These are phyloP conservation scores for Crambe crambe DNA, from an alignment of 37 sponge, comb jelly and placozoan genomes.

Conservation along the genomic window DNA sequence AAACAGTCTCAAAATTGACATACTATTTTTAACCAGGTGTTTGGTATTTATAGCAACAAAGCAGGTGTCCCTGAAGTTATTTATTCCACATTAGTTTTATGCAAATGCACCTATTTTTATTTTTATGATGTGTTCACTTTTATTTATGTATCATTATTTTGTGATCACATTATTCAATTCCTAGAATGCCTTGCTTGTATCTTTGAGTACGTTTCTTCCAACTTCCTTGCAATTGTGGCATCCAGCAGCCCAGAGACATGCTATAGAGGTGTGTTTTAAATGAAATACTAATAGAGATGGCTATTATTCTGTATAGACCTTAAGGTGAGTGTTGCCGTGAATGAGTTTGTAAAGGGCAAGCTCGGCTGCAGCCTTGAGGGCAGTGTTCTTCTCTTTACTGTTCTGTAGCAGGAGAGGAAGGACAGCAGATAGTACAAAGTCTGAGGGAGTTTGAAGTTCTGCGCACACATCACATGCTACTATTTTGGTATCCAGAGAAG, in stretches of 20 bases:
- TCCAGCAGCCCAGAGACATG: conserved; percentile 23
- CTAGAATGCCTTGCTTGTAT: conserved; percentile 9
- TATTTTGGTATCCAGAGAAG: conserved; percentile 51
- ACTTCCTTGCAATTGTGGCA: background rate
- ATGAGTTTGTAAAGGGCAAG: conserved; percentile 25
- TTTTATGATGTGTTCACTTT: background rate
- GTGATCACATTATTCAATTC: background rate
- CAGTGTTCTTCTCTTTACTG: conserved; percentile 68
- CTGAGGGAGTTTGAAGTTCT: conserved; percentile 10
- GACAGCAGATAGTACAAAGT: conserved; percentile 16
- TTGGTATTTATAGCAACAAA: too few species aligned
- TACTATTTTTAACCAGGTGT: too few species aligned
- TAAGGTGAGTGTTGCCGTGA: conserved; percentile 1
- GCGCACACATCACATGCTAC: conserved; percentile 63
- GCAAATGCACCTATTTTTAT: background rate
- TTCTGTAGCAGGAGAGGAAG: conserved; percentile 41
- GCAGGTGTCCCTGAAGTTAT: too few species aligned
- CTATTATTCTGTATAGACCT: too few species aligned
- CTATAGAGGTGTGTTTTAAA: background rate
- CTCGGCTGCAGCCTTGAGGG: conserved; percentile 60
- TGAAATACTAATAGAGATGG: background rate
- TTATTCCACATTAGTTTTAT: background rate
- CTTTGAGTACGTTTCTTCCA: conserved; percentile 16
- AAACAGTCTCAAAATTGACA: background rate
- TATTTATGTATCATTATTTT: background rate